phyloP scores from a whole-genome alignment of 2,888 invertebrate species.

The Notodonta dromedarius region DNA sequence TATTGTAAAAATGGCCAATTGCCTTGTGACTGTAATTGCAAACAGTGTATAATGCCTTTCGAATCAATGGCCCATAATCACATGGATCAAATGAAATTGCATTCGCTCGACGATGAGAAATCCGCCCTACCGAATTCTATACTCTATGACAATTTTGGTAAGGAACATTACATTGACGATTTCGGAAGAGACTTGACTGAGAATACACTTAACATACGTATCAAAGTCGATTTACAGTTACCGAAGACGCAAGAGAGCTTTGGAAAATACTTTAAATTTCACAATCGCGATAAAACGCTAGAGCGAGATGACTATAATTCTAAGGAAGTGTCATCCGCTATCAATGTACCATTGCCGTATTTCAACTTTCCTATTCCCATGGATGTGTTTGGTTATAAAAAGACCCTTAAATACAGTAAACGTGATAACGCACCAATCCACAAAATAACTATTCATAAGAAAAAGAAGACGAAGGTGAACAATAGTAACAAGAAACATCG shows the following conservation, averaged over 20 bases:
- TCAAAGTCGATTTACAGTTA: conserved; percentile 71
- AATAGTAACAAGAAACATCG: conserved; percentile 66
- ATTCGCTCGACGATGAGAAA: conserved; percentile 29
- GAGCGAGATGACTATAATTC: conserved; percentile 46
- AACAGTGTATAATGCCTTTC: conserved; percentile 55
- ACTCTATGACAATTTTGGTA: conserved; percentile 23
- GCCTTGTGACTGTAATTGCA: conserved; percentile 66
- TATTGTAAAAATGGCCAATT: conserved; percentile 59
- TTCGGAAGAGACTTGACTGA: conserved; percentile 39
- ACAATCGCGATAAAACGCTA: conserved; percentile 31
- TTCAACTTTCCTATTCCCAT: conserved; percentile 64
- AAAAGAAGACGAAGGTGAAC: conserved; percentile 62
- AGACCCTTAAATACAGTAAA: conserved; percentile 40
- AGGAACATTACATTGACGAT: conserved; percentile 27
- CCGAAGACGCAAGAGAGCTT: conserved; percentile 56
- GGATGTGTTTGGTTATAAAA: conserved; percentile 58
- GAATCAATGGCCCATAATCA: conserved; percentile 36
- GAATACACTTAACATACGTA: conserved; percentile 62
- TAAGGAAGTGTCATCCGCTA: conserved; percentile 50
- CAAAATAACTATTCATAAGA: conserved; percentile 71
- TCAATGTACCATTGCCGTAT: conserved; percentile 61
- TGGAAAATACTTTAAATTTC: conserved; percentile 41
- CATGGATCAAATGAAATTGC: conserved; percentile 28
- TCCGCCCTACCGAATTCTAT: conserved; percentile 13
- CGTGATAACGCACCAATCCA: conserved; percentile 53